A percentile compares a stretch with the other conserved stretches of the same genome.
Evolutionary conservation across 2,113 vertebrate genomes (phyloP).

Genomic region (Bos taurus): ARS-UCD2.0 NC_037331.1:14684501-14685000

Average conservation of each 20-base stretch:
- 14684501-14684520: neutral
- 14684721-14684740: neutral
- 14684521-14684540: neutral
- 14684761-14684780: neutral
- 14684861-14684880: neutral
- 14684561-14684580: neutral
- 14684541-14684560: neutral
- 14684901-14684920: neutral
- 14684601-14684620: neutral
- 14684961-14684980: neutral
- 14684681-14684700: neutral
- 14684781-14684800: neutral
- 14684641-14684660: neutral
- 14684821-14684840: neutral
- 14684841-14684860: neutral
- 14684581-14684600: neutral
- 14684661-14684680: neutral
- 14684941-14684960: neutral
- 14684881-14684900: neutral
- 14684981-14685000: neutral
- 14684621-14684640: neutral
- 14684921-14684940: neutral
- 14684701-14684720: neutral
- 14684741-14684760: neutral
- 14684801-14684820: neutral